These are phyloP conservation scores for Ophioninae sp. DNA, from an alignment of 2,888 invertebrate species.

Conservation along the genomic window DNA sequence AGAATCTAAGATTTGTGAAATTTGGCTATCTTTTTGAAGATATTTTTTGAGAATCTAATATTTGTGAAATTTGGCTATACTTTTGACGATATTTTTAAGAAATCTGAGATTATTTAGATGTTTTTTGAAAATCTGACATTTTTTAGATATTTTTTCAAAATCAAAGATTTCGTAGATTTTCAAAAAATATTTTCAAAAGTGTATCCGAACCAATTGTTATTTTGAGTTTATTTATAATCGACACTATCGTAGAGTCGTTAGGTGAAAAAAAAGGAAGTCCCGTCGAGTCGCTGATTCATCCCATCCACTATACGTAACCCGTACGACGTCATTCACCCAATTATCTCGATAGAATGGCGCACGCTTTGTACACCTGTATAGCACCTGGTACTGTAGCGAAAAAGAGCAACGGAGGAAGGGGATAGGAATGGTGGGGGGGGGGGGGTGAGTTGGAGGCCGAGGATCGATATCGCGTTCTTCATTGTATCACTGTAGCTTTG, in stretches of 20 bases:
- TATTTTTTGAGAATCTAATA: too few relatives aligned
- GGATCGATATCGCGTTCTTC: slow-evolving; percentile 45
- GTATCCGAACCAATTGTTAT: too few relatives aligned
- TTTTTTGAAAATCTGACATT: too few relatives aligned
- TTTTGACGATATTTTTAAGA: too few relatives aligned
- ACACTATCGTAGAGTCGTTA: neutral
- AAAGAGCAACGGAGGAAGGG: too few relatives aligned
- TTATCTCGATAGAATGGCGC: slow-evolving; percentile 41
- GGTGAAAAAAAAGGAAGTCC: neutral
- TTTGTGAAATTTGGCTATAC: too few relatives aligned
- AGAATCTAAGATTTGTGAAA: too few relatives aligned
- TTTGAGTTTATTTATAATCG: neutral
- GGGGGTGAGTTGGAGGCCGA: neutral
- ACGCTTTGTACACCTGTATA: slow-evolving; percentile 30
- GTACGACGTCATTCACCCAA: slow-evolving; percentile 53
- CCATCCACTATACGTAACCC: neutral
- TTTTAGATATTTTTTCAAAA: too few relatives aligned
- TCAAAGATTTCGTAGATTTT: too few relatives aligned
- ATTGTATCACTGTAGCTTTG: slow-evolving; percentile 4
- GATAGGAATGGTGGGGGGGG: neutral
- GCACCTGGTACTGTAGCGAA: neutral
- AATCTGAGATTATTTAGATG: too few relatives aligned
- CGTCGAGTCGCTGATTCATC: slow-evolving; percentile 14
- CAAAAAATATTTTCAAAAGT: too few relatives aligned
- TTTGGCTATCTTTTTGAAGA: too few relatives aligned